Conservation (phyloP, 2,888 invertebrate genomes). For the Diarsia dahlii region DNA sequence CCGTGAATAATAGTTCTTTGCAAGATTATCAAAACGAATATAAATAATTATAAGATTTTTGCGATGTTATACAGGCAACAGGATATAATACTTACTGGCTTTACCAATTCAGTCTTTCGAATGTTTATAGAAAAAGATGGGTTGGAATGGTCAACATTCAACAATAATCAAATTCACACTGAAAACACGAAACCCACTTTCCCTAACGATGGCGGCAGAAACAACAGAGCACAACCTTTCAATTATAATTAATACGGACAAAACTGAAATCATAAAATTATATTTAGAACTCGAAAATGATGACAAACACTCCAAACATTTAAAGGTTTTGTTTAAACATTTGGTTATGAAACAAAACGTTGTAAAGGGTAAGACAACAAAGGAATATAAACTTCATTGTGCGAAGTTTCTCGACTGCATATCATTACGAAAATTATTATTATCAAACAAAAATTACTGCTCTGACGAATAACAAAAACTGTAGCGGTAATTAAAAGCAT, state of each 20-base stretch:
- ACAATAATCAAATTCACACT: slow-evolving; percentile 12
- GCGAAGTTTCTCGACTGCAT: slow-evolving; percentile 32
- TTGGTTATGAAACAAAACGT: slow-evolving; percentile 45
- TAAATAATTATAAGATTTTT: background rate
- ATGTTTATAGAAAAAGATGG: background rate
- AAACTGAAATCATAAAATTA: slow-evolving; percentile 35
- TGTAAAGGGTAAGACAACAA: slow-evolving; percentile 52
- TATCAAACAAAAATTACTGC: slow-evolving; percentile 34
- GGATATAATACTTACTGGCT: too few relatives aligned
- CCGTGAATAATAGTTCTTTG: slow-evolving; percentile 19
- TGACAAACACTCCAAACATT: slow-evolving; percentile 49
- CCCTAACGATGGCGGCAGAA: background rate
- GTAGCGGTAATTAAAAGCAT: slow-evolving; percentile 57
- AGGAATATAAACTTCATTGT: slow-evolving; percentile 56
- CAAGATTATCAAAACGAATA: slow-evolving; percentile 22
- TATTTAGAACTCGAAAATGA: slow-evolving; percentile 47
- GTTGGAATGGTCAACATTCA: too few relatives aligned
- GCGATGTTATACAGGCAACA: background rate
- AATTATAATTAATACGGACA: slow-evolving; percentile 26
- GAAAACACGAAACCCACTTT: background rate
- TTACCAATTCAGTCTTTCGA: background rate
- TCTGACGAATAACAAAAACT: slow-evolving; percentile 39
- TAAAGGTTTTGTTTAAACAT: slow-evolving; percentile 49
- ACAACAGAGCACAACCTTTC: slow-evolving; percentile 17
- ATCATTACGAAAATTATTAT: slow-evolving; percentile 45